Percentiles rank a stretch among this genome's conserved stretches.
These are phyloP conservation scores for Heliconius nattereri DNA, from an alignment of 1,140 invertebrate species.

Conservation along the genomic window DNA sequence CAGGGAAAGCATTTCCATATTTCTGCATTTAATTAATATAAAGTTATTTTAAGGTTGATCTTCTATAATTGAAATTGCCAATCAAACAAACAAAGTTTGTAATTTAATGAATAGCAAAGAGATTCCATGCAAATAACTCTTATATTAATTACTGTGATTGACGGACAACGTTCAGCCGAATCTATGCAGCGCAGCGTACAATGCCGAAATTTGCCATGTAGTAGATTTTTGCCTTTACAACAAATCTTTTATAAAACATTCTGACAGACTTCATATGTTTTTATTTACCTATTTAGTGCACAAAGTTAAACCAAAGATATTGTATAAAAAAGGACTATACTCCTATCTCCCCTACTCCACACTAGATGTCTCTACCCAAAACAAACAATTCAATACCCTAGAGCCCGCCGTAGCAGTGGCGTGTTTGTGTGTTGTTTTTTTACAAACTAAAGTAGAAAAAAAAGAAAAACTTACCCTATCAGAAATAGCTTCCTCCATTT, in stretches of 20 bases:
- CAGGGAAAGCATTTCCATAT: neutral
- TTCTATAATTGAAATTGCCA: neutral
- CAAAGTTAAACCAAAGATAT: neutral
- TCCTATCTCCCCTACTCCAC: neutral
- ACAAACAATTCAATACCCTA: no score
- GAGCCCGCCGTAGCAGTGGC: no score
- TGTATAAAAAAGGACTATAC: neutral
- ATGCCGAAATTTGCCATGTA: no score
- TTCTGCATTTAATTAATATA: neutral
- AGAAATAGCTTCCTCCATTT: constrained; percentile 86
- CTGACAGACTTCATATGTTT: no score
- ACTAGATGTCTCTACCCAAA: neutral
- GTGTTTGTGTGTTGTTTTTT: no score
- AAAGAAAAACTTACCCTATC: constrained; percentile 84
- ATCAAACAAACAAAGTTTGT: neutral
- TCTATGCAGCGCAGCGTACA: no score
- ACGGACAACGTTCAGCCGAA: no score
- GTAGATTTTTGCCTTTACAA: no score
- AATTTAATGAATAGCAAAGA: neutral
- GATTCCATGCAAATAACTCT: neutral
- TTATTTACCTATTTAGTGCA: neutral
- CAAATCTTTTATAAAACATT: no score
- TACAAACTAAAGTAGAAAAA: neutral
- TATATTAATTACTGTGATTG: no score
- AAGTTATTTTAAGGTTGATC: neutral